Evolutionary conservation across 2,113 vertebrate species (phyloP).

Genomic region (Dolichotis patagonum): DNA sequence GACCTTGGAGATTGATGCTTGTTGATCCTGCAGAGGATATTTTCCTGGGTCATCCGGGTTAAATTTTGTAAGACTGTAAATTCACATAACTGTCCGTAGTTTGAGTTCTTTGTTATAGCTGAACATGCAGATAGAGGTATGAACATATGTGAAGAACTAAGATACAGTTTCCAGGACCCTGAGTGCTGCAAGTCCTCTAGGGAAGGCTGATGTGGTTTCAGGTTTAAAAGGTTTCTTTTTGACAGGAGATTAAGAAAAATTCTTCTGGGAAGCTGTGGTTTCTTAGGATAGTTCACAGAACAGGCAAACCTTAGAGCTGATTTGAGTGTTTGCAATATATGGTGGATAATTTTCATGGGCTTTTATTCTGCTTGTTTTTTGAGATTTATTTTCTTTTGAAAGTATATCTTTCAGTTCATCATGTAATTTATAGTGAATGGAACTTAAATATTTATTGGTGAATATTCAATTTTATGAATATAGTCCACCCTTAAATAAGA

Average conservation of each 20-base stretch:
- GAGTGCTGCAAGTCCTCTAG: accelerated
- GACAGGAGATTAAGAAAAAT: background rate
- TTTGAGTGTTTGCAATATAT: too few relatives aligned
- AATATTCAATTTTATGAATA: background rate
- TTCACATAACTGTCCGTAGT: background rate
- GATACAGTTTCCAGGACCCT: background rate
- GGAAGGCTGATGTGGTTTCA: background rate
- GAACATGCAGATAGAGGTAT: background rate
- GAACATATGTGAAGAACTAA: background rate
- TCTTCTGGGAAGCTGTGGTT: too few relatives aligned
- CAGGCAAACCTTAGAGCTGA: background rate
- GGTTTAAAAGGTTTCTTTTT: background rate
- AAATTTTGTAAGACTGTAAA: background rate
- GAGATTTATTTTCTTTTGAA: background rate
- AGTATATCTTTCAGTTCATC: background rate
- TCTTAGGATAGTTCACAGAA: background rate
- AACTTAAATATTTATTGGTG: background rate
- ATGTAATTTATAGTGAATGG: background rate
- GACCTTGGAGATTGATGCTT: background rate
- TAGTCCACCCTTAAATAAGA: background rate
- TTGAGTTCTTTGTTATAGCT: background rate
- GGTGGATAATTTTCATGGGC: background rate
- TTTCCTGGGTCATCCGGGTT: background rate
- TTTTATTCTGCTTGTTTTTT: background rate
- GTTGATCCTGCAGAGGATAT: accelerated